phyloP scores from a whole-genome alignment of 2,113 vertebrate species.

The Myrmophylax atrothorax region DNA sequence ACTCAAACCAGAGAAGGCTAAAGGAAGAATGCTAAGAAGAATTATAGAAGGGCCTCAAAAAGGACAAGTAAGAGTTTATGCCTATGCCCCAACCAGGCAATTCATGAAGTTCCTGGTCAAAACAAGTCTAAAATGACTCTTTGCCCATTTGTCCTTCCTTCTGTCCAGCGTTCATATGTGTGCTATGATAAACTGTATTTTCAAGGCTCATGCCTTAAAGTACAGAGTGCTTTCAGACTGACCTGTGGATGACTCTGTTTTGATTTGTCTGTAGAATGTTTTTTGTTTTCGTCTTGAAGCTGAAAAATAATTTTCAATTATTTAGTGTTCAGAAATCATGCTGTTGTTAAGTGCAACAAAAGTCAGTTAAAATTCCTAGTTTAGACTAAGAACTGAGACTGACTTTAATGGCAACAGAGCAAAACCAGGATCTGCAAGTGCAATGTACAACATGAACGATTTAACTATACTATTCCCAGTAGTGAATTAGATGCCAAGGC shows the following conservation, averaged over 20 bases:
- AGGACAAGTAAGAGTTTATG: neutral
- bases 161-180: neutral
- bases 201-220: neutral
- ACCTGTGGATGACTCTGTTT: conserved; percentile 86
- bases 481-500: neutral
- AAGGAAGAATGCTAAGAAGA: neutral
- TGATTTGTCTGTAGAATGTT: conserved; percentile 47
- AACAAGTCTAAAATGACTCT: neutral
- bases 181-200: neutral
- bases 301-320: conserved; percentile 22
- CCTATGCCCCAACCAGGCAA: neutral
- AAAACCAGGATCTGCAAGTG: neutral
- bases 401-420: neutral
- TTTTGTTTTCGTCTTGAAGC: conserved; percentile 62
- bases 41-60: neutral
- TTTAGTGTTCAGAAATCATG: neutral
- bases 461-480: neutral
- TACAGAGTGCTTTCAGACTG: neutral
- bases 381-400: neutral
- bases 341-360: neutral
- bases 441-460: neutral
- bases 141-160: neutral
- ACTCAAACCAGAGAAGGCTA: neutral
- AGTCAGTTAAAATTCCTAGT: neutral
- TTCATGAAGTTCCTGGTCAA: neutral